Evolutionary conservation across 2,797 vertebrate genomes (phyloP).

Genomic region (Kryptolebias ocellatus): DNA sequence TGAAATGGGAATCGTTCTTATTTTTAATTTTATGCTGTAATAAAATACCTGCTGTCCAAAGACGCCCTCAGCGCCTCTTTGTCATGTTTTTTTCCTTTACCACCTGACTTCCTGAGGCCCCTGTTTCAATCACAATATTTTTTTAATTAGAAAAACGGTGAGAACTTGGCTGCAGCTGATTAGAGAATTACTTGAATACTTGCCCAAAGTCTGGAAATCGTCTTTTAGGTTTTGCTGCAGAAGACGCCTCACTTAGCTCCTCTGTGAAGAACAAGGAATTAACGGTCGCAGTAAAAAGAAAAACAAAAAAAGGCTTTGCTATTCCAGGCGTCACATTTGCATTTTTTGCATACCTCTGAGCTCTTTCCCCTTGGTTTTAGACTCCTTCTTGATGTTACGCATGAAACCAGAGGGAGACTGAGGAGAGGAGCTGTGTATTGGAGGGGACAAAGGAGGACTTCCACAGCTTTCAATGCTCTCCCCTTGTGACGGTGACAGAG

Average conservation of each 20-base stretch:
- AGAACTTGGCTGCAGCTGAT: background rate
- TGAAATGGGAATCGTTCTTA: background rate
- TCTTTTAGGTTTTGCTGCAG: constrained; percentile 87
- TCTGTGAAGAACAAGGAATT: constrained; percentile 74
- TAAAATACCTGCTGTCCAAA: constrained; percentile 89
- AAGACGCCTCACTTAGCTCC: constrained; percentile 82
- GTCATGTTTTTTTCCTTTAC: constrained; percentile 92
- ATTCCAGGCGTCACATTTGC: background rate
- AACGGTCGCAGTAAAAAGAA: constrained; percentile 9
- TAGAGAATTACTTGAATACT: constrained; percentile 31
- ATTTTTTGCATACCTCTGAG: constrained; percentile 80
- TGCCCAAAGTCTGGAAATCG: constrained; percentile 95
- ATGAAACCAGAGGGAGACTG: constrained; percentile 81
- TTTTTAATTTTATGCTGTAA: background rate
- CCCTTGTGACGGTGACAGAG: constrained; percentile 77
- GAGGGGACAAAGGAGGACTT: constrained; percentile 72
- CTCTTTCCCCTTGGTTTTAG: constrained; percentile 85
- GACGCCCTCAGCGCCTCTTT: constrained; percentile 88
- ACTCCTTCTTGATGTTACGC: constrained; percentile 86
- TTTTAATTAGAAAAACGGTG: background rate
- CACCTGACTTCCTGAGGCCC: constrained; percentile 92
- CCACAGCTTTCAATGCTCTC: constrained; percentile 78
- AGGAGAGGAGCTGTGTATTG: constrained; percentile 78
- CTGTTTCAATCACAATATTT: constrained; percentile 69
- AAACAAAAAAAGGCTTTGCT: background rate